These are phyloP conservation scores for Chrysocyon brachyurus DNA, from an alignment of 2,797 vertebrate species.

Conservation along the genomic window DNA sequence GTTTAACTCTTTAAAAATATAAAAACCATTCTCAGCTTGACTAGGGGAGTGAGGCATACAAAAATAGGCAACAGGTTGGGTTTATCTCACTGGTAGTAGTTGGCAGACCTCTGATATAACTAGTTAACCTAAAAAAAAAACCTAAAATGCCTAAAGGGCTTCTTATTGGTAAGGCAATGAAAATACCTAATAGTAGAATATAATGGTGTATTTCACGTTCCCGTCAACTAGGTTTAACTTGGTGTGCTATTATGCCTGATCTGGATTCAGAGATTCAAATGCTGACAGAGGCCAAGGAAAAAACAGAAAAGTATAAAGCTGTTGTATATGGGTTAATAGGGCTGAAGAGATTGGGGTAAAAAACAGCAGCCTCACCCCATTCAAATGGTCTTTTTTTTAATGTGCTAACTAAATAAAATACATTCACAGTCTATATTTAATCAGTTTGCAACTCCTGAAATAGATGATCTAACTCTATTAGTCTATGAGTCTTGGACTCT, in stretches of 20 bases:
- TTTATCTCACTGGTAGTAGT: constrained; percentile 27
- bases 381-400: neutral
- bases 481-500: neutral
- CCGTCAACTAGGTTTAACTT: constrained; percentile 32
- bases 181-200: neutral
- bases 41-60: neutral
- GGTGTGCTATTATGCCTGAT: neutral
- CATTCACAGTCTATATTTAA: neutral
- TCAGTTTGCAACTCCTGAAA: neutral
- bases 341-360: neutral
- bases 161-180: constrained; percentile 1
- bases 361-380: neutral
- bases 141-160: neutral
- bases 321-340: constrained; percentile 13
- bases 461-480: neutral
- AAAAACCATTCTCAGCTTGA: constrained; percentile 34
- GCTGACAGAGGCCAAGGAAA: neutral
- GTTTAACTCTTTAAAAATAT: constrained; percentile 19
- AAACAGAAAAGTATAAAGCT: neutral
- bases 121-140: constrained; percentile 28
- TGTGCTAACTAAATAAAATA: constrained; percentile 29
- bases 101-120: neutral
- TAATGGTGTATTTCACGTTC: constrained; percentile 20
- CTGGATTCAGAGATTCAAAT: constrained; percentile 15
- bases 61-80: neutral